These are phyloP conservation scores for Molorchus minor DNA, from an alignment of 2,888 invertebrate genomes.

Conservation along the genomic window DNA sequence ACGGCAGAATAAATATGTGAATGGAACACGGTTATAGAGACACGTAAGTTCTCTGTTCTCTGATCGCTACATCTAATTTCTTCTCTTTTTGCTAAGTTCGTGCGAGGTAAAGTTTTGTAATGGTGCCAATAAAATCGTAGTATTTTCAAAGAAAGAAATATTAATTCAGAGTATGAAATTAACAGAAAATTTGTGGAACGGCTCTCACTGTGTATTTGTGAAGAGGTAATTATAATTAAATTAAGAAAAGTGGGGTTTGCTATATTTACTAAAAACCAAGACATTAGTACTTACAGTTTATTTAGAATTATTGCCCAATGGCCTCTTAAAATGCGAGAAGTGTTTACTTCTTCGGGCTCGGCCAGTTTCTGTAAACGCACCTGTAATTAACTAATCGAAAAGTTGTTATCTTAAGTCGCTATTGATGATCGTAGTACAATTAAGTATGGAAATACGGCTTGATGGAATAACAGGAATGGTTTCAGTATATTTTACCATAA, in stretches of 20 bases:
- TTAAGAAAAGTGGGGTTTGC: too few species aligned
- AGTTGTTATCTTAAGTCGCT: conserved; percentile 19
- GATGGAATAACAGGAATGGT: background rate
- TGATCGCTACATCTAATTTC: too few species aligned
- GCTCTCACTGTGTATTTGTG: conserved; percentile 45
- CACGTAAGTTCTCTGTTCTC: conserved; percentile 43
- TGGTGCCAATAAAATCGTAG: conserved; percentile 48
- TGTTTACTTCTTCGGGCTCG: conserved; percentile 36
- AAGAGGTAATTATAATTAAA: conserved; percentile 46
- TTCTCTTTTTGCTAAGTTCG: conserved; percentile 34
- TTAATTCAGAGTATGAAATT: too few species aligned
- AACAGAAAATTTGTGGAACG: too few species aligned
- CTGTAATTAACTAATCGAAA: conserved; percentile 29
- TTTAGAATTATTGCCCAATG: conserved; percentile 10
- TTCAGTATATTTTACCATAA: background rate
- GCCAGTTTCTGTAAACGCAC: conserved; percentile 34
- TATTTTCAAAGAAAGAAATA: too few species aligned
- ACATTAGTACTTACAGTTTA: background rate
- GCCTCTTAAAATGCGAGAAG: conserved; percentile 21
- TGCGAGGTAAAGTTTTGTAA: conserved; percentile 41
- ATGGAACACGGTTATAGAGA: too few species aligned
- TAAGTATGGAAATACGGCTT: background rate
- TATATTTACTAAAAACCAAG: too few species aligned
- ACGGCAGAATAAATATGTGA: too few species aligned
- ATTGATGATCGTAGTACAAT: conserved; percentile 15